Percentiles rank a stretch among this genome's conserved stretches.
These are phyloP conservation scores for Himalopsyche tibetana DNA, from an alignment of 2,888 invertebrate species.

Conservation along the genomic window DNA sequence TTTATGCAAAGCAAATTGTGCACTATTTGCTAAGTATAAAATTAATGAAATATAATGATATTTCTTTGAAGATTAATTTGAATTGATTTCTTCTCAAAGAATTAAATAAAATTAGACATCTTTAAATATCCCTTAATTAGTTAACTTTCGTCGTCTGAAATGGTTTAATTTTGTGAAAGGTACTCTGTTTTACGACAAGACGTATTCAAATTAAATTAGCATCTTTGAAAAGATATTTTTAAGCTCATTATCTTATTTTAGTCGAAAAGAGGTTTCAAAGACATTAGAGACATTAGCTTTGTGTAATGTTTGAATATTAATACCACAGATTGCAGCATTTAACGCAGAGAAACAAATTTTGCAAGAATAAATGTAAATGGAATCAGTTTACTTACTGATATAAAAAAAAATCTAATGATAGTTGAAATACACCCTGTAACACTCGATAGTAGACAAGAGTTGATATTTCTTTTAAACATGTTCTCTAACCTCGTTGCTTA, in stretches of 20 bases:
- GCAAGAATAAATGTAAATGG: too few relatives aligned
- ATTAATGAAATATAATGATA: background rate
- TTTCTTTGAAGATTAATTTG: background rate
- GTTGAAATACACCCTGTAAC: too few relatives aligned
- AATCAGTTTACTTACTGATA: too few relatives aligned
- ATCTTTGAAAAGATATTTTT: slow-evolving; percentile 15
- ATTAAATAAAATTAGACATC: background rate
- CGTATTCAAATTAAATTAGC: background rate
- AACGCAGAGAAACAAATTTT: too few relatives aligned
- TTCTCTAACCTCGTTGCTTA: too few relatives aligned
- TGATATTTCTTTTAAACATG: too few relatives aligned
- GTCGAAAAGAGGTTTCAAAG: slow-evolving; percentile 10
- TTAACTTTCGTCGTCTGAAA: slow-evolving; percentile 6
- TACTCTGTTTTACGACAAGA: background rate
- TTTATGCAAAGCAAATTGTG: too few relatives aligned
- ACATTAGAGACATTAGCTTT: background rate
- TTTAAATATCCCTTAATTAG: slow-evolving; percentile 1
- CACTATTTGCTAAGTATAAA: too few relatives aligned
- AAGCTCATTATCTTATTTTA: slow-evolving; percentile 4
- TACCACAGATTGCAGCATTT: background rate
- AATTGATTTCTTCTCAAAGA: background rate
- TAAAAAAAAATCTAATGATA: too few relatives aligned
- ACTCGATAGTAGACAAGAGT: too few relatives aligned
- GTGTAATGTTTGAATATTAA: background rate
- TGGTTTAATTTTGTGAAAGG: background rate